These are phyloP conservation scores for Agonopterix alstromeriana DNA, from an alignment of 2,888 invertebrate genomes.

Conservation along the genomic window DNA sequence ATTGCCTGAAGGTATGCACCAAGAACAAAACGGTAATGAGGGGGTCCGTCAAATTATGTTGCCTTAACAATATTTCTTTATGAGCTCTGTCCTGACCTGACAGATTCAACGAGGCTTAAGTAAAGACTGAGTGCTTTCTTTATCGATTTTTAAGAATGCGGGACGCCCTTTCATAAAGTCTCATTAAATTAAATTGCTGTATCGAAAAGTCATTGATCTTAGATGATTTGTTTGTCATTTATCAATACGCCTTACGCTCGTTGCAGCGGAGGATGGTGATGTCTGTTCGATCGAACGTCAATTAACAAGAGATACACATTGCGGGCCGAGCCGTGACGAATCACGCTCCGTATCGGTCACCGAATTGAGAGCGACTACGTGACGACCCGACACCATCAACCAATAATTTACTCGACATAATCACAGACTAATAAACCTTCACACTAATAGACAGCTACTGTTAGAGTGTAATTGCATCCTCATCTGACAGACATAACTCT, in stretches of 20 bases:
- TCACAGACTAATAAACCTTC: conserved; percentile 15
- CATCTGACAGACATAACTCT: not conserved
- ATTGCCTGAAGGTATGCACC: conserved; percentile 38
- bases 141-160: conserved; percentile 47
- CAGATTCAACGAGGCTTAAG: conserved; percentile 38
- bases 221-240: conserved; percentile 48
- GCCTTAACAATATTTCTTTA: conserved; percentile 35
- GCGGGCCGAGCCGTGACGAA: conserved; percentile 38
- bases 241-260: conserved; percentile 22
- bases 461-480: conserved; percentile 6
- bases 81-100: conserved; percentile 25
- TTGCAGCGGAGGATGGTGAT: conserved; percentile 10
- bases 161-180: conserved; percentile 43
- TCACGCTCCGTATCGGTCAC: conserved; percentile 31
- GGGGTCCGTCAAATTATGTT: conserved; percentile 32
- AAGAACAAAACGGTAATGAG: conserved; percentile 42
- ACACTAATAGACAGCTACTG: conserved; percentile 13
- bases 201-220: conserved; percentile 42
- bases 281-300: conserved; percentile 40
- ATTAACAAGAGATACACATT: conserved; percentile 46
- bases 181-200: conserved; percentile 51
- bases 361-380: conserved; percentile 39
- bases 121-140: conserved; percentile 35
- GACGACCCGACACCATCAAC: conserved; percentile 20
- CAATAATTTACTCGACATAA: conserved; percentile 20